Evolutionary conservation across 2,113 vertebrate species (phyloP).

Genomic region (Candoia aspera): DNA sequence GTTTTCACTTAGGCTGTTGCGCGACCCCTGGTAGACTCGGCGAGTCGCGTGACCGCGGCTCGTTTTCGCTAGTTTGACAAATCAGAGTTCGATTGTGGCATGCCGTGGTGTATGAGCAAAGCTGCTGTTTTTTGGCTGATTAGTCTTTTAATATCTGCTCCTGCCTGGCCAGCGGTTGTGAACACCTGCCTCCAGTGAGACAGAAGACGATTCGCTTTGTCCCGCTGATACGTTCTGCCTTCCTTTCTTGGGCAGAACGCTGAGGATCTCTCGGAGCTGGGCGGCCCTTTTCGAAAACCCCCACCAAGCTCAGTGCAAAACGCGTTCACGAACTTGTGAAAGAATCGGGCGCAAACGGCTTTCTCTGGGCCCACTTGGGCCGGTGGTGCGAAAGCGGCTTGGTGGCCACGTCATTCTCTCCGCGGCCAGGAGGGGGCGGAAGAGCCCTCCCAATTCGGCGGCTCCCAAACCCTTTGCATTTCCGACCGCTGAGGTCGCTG

Average conservation of each 20-base stretch:
- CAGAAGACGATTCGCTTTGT: not conserved
- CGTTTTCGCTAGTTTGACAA: not conserved
- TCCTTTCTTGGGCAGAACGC: not conserved
- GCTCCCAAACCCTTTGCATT: not conserved
- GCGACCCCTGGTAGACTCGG: too few species aligned
- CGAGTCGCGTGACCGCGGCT: not conserved
- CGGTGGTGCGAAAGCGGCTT: not conserved
- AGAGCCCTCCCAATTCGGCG: fast-evolving
- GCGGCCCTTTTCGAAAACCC: not conserved
- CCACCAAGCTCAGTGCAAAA: not conserved
- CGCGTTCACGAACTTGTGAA: not conserved
- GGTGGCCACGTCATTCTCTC: not conserved
- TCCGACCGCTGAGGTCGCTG: not conserved
- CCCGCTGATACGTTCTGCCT: not conserved
- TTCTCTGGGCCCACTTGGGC: too few species aligned
- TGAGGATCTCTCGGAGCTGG: too few species aligned
- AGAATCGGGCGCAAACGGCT: too few species aligned
- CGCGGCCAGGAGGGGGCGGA: not conserved
- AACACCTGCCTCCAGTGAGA: not conserved
- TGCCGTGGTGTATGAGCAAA: not conserved
- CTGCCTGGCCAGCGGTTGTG: too few species aligned
- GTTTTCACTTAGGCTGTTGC: not conserved
- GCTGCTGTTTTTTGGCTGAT: not conserved
- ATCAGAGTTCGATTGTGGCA: not conserved
- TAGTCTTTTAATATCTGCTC: not conserved